Conservation (phyloP, 2,797 vertebrate species). For the Cheirogaleus major region DNA sequence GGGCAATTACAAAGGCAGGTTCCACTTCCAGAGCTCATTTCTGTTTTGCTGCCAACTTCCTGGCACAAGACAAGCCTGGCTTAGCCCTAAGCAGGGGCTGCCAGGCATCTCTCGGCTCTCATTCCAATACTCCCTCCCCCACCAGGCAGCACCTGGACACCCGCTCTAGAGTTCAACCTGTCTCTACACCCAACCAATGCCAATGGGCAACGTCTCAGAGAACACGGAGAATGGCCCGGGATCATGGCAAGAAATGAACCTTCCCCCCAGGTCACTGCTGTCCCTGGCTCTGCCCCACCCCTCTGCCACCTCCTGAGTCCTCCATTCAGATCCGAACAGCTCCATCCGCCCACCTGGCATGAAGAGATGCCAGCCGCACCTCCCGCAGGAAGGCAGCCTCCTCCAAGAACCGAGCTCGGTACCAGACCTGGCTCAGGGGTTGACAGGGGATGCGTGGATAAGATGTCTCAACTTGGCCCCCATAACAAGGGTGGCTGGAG, state of each 20-base stretch:
- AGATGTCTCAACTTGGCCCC: not conserved
- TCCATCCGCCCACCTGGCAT: not conserved
- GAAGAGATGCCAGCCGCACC: not conserved
- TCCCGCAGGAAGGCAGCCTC: not conserved
- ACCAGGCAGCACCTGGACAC: not conserved
- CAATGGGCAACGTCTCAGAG: not conserved
- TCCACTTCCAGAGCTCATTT: not conserved
- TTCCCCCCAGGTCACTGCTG: not conserved
- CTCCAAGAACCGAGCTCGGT: not conserved
- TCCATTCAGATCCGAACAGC: not conserved
- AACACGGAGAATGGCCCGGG: not conserved
- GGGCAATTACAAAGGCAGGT: not conserved
- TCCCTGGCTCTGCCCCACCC: not conserved
- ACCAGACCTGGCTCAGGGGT: not conserved
- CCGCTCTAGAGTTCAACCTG: not conserved
- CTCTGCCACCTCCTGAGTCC: not conserved
- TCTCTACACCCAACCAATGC: not conserved
- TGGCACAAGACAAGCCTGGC: constrained; percentile 24
- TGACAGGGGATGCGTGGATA: not conserved
- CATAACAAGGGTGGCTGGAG: not conserved
- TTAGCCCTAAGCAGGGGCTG: not conserved
- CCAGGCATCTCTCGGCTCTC: not conserved
- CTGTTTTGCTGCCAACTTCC: constrained; percentile 27
- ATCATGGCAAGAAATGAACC: not conserved
- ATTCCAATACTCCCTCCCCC: not conserved